Percentiles rank a stretch among this genome's conserved stretches.
Conservation (phyloP, 1,140 invertebrate genomes). For the Hyphantria cunea region DNA sequence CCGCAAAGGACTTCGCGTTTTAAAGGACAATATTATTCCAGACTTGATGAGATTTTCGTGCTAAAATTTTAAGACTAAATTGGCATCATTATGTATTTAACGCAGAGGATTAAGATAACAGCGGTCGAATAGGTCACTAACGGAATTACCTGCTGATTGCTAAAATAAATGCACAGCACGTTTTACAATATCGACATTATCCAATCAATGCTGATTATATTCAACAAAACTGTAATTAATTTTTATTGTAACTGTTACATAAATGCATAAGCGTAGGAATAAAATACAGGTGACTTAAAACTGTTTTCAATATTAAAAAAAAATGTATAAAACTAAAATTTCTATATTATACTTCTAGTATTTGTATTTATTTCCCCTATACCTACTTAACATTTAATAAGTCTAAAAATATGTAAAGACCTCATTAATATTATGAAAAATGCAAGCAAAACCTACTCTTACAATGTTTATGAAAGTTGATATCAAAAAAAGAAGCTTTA, state of each 20-base stretch:
- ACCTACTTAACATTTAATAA: no score
- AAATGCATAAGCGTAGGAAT: no score
- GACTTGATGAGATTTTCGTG: slow-evolving; percentile 76
- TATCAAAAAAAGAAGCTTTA: no score
- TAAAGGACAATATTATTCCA: slow-evolving; percentile 77
- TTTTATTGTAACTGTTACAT: not conserved
- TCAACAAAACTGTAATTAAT: not conserved
- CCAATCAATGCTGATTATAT: not conserved
- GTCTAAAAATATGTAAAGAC: no score
- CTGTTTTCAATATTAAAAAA: no score
- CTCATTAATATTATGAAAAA: no score
- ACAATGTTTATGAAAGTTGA: no score
- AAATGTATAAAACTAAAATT: no score
- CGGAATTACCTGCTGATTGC: slow-evolving; percentile 17
- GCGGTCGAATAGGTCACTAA: slow-evolving; percentile 46
- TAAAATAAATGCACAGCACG: slow-evolving; percentile 9
- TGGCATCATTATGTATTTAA: slow-evolving; percentile 74
- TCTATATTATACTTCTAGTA: no score
- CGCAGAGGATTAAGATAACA: slow-evolving; percentile 58
- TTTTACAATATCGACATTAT: not conserved
- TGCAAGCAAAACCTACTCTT: no score
- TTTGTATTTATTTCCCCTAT: no score
- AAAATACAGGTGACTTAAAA: no score
- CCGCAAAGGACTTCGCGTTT: slow-evolving; percentile 69
- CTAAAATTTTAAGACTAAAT: slow-evolving; percentile 78